Evolutionary conservation across 2,113 vertebrate genomes (phyloP), one percentile per base, ranked within the genome.

Genomic region (Brachyhypopomus gauderio): DNA sequence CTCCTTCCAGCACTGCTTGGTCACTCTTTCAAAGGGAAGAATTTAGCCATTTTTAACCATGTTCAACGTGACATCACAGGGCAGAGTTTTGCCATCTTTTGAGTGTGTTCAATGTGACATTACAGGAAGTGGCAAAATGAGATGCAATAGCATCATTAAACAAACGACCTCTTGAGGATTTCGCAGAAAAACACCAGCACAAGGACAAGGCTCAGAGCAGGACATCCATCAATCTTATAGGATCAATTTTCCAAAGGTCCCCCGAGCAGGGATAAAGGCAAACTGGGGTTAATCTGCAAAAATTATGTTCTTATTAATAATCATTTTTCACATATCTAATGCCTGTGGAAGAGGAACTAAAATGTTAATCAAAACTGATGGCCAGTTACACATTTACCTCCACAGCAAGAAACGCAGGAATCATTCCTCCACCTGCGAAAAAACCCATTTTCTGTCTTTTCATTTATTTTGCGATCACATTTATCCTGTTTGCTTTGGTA

Each of bases 271-370:
- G 88, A 89, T 90, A 91, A 90, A 91, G 91, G 88, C 79, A 85
- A 92, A 90, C 89, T 88, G 92, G 86, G 93, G 93, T 94, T 94
- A 94, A 93, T 94, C 90, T 93, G 87, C 86, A 90, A 90, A 92
- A 93, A 94, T 94, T 91, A 93, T 93, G 90, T 92, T 85, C 92
- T 93, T 93, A 94, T 94, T 94, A 94, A 94, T 94, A 94, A 93
- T 92, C 90, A 94, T 94, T 93, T 93, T 90, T 93, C 90, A 91
- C 88, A 93, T 89, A 91, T 92, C 85, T 86, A 91, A 90, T 83
- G 79, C 84, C 87, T 85, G 78, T 89, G 88, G 89, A 94, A 94
- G 93, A 94, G 85, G 86, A 92, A 94, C 90, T 92, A 77, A 87
- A 88, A 84, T 74, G 22, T 89, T 94, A 94, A 94, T 94, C 87